Percentiles rank a stretch among this genome's conserved stretches.
These are phyloP conservation scores for Brachionus calyciflorus DNA, from an alignment of 1,140 invertebrate genomes.

Conservation along the genomic window DNA sequence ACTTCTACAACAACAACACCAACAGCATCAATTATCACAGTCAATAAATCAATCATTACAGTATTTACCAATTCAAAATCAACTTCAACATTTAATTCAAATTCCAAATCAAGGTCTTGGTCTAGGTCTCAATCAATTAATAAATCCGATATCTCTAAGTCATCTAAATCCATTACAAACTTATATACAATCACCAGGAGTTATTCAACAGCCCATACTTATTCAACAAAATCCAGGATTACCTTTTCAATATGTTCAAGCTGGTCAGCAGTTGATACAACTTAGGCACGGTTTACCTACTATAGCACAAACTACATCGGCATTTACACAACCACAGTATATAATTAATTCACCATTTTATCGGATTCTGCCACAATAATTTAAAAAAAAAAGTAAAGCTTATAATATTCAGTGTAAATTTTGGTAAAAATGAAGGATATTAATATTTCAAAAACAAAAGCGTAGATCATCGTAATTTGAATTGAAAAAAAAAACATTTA, in stretches of 20 bases:
- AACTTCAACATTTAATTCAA: conserved; percentile 12
- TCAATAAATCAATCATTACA: neutral
- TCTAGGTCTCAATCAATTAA: neutral
- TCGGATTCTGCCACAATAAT: conserved; percentile 33
- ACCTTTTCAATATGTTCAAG: conserved; percentile 5
- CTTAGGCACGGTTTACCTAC: neutral
- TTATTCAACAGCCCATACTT: neutral
- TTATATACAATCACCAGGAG: neutral
- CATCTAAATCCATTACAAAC: conserved; percentile 6
- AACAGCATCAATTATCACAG: neutral
- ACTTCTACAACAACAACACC: neutral
- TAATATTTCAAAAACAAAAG: too few relatives aligned
- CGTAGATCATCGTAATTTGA: too few relatives aligned
- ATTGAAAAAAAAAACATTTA: too few relatives aligned
- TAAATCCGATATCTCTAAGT: neutral
- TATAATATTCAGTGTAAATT: too few relatives aligned
- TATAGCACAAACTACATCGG: neutral
- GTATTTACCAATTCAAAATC: conserved; percentile 22
- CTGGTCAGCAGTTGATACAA: conserved; percentile 32
- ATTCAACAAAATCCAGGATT: neutral
- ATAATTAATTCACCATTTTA: conserved; percentile 33
- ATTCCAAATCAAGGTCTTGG: neutral
- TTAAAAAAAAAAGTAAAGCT: too few relatives aligned
- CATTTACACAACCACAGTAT: conserved; percentile 8
- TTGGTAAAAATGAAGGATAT: too few relatives aligned